Evolutionary conservation across 2,797 vertebrate genomes (phyloP).

Genomic region (Dermochelys coriacea): DNA sequence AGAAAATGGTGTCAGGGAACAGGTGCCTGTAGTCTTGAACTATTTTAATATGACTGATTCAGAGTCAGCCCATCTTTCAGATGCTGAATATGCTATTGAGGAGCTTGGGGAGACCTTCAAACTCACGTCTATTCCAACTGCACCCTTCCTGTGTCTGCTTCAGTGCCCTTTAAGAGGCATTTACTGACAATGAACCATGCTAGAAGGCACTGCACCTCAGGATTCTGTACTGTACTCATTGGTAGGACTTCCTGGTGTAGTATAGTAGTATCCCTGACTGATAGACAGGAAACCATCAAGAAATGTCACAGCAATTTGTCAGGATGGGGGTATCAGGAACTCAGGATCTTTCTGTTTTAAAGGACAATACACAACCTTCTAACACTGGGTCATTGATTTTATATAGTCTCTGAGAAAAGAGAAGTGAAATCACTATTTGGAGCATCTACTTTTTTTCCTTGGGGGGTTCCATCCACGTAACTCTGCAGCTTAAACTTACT

Average conservation of each 20-base stretch:
- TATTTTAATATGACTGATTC: rapidly evolving
- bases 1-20: background rate
- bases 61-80: background rate
- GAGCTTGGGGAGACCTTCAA: background rate
- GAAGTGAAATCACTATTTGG: background rate
- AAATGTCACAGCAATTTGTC: background rate
- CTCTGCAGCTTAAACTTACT: rapidly evolving
- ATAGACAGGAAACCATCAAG: background rate
- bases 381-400: background rate
- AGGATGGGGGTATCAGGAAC: too few relatives aligned
- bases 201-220: background rate
- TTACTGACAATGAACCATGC: background rate
- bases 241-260: background rate
- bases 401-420: background rate
- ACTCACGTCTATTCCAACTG: background rate
- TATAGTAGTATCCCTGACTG: background rate
- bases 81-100: background rate
- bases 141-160: background rate
- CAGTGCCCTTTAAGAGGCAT: background rate
- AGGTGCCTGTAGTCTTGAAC: background rate
- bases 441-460: background rate
- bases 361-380: background rate
- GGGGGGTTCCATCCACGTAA: background rate
- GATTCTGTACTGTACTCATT: background rate
- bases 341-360: background rate